A percentile compares a stretch with the other conserved stretches of the same genome.
phyloP scores from a whole-genome alignment of 2,113 vertebrate species.

The Phycodurus eques region DNA sequence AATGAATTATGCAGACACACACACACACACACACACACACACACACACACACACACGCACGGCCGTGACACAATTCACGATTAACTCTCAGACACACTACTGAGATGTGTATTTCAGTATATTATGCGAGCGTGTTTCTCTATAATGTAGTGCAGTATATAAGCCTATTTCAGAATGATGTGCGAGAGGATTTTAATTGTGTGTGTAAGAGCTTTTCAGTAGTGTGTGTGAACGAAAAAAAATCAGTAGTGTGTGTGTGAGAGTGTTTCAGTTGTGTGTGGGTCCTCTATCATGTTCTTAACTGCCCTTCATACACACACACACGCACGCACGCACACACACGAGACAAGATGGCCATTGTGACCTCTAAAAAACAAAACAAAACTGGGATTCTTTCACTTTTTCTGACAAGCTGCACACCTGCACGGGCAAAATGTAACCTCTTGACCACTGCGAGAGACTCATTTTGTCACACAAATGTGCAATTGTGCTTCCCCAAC shows the following conservation, averaged over 20 bases:
- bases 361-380: conserved; percentile 18
- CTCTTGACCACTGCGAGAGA: conserved; percentile 23
- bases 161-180: no score
- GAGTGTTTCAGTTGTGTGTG: neutral
- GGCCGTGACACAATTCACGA: neutral
- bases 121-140: no score
- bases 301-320: neutral
- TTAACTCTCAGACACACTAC: no score
- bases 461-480: conserved; percentile 27
- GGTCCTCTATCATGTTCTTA: neutral
- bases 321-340: conserved; percentile 4
- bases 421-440: conserved; percentile 27
- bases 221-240: no score
- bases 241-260: no score
- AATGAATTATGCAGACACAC: conserved; percentile 24
- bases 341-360: conserved; percentile 32
- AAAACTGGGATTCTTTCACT: conserved; percentile 20
- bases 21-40: neutral
- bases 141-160: no score
- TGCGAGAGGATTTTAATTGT: no score
- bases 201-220: no score
- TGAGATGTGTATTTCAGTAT: no score
- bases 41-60: neutral
- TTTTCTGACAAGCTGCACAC: conserved; percentile 9
- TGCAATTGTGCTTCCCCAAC: conserved; percentile 17